phyloP scores from a whole-genome alignment of 1,140 invertebrate genomes.

The Magallana angulata region DNA sequence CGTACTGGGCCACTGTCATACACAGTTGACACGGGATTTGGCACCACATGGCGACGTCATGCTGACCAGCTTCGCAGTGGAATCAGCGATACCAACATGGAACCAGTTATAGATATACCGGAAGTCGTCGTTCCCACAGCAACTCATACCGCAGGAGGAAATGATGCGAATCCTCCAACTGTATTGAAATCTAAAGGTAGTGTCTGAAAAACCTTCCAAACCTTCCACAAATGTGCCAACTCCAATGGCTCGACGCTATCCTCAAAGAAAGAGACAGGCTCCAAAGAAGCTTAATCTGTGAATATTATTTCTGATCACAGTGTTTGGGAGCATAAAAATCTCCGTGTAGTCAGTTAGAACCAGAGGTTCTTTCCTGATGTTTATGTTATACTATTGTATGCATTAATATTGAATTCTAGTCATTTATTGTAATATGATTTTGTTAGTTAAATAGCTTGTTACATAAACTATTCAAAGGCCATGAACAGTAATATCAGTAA shows the following conservation, averaged over 20 bases:
- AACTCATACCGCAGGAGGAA: not conserved
- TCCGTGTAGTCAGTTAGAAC: conserved; percentile 26
- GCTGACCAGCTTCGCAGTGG: conserved; percentile 27
- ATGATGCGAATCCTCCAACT: not conserved
- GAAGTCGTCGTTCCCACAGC: not conserved
- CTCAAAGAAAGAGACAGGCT: not conserved
- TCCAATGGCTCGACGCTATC: not conserved
- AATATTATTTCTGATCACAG: conserved; percentile 7
- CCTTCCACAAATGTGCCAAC: not conserved
- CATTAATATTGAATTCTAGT: too few species aligned
- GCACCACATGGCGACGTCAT: conserved; percentile 40
- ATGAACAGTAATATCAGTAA: too few species aligned
- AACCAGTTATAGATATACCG: not conserved
- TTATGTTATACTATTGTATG: too few species aligned
- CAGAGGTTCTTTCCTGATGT: too few species aligned
- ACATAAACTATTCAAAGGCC: too few species aligned
- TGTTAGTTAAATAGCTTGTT: too few species aligned
- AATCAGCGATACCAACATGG: not conserved
- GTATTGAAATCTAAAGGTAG: not conserved
- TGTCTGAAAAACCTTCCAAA: not conserved
- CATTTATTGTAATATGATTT: too few species aligned
- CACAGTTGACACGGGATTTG: not conserved
- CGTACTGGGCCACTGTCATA: conserved; percentile 32
- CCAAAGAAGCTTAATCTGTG: not conserved
- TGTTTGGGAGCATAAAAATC: conserved; percentile 27